phyloP scores from a whole-genome alignment of 2,113 vertebrate species.

The Neodon shergylaensis region DNA sequence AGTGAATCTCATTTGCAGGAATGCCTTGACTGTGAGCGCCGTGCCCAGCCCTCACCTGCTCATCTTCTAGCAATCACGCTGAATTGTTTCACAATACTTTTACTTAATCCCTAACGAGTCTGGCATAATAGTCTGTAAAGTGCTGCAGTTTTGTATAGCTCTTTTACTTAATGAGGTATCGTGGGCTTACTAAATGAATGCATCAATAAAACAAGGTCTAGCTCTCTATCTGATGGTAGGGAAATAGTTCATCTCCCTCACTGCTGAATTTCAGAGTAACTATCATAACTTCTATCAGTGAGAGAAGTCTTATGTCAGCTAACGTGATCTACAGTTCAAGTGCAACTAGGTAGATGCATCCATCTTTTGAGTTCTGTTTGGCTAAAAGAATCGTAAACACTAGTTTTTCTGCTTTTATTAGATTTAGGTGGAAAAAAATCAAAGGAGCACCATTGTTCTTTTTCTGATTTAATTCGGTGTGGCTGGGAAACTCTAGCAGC shows the following conservation, averaged over 20 bases:
- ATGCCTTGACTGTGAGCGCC: not conserved
- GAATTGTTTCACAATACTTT: slow-evolving; percentile 23
- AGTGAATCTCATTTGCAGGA: not conserved
- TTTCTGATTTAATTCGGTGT: slow-evolving; percentile 66
- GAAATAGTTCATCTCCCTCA: slow-evolving; percentile 49
- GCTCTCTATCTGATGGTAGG: slow-evolving; percentile 29
- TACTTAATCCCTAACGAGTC: slow-evolving; percentile 26
- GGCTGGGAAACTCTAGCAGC: slow-evolving; percentile 40
- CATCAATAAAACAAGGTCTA: slow-evolving; percentile 36
- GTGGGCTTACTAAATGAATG: slow-evolving; percentile 67
- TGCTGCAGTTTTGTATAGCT: not conserved
- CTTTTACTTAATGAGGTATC: slow-evolving; percentile 58
- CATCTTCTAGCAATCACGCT: not conserved
- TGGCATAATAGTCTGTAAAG: slow-evolving; percentile 46
- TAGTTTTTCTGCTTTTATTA: slow-evolving; percentile 67
- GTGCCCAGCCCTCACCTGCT: slow-evolving; percentile 15
- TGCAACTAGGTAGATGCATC: slow-evolving; percentile 8
- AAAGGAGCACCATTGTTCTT: slow-evolving; percentile 47
- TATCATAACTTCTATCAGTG: not conserved
- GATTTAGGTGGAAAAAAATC: slow-evolving; percentile 20
- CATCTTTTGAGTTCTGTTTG: slow-evolving; percentile 69
- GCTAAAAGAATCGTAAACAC: slow-evolving; percentile 60
- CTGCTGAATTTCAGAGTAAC: slow-evolving; percentile 62
- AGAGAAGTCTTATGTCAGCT: slow-evolving; percentile 56
- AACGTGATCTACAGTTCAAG: not conserved